phyloP scores from a whole-genome alignment of 2,888 invertebrate genomes.

The Pollenia amentaria region DNA sequence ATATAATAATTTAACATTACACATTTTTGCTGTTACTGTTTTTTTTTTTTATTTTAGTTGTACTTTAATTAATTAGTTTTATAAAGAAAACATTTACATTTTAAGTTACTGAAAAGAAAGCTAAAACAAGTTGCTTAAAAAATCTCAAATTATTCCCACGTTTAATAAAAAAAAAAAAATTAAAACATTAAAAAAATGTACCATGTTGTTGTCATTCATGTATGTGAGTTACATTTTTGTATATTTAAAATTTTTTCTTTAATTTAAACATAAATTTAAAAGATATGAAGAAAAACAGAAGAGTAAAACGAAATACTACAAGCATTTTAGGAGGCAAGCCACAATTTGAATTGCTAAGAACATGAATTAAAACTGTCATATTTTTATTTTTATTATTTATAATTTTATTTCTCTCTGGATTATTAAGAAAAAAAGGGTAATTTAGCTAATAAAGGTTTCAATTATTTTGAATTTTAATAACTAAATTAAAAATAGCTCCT shows the following conservation, averaged over 20 bases:
- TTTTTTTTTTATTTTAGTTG: conserved; percentile 28
- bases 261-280: conserved; percentile 68
- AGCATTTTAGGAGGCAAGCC: conserved; percentile 4
- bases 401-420: not conserved
- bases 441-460: conserved; percentile 44
- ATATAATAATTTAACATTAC: conserved; percentile 64
- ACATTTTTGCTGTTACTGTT: conserved; percentile 55
- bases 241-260: conserved; percentile 53
- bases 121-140: conserved; percentile 58
- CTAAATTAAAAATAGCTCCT: not conserved
- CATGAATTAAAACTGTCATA: conserved; percentile 42
- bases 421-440: conserved; percentile 33
- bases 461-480: conserved; percentile 8
- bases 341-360: conserved; percentile 38
- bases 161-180: conserved; percentile 65
- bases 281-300: conserved; percentile 38
- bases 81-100: conserved; percentile 65
- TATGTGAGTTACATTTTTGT: conserved; percentile 26
- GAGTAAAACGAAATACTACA: too few relatives aligned
- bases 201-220: conserved; percentile 66
- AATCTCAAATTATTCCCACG: conserved; percentile 69
- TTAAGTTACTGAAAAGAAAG: conserved; percentile 61
- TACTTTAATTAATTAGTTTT: conserved; percentile 68
- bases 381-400: conserved; percentile 8
- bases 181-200: conserved; percentile 59